Evolutionary conservation across 2,797 vertebrate species (phyloP), one percentile per base, ranked within the genome.

Genomic region (Acrossocheilus fasciatus): DNA sequence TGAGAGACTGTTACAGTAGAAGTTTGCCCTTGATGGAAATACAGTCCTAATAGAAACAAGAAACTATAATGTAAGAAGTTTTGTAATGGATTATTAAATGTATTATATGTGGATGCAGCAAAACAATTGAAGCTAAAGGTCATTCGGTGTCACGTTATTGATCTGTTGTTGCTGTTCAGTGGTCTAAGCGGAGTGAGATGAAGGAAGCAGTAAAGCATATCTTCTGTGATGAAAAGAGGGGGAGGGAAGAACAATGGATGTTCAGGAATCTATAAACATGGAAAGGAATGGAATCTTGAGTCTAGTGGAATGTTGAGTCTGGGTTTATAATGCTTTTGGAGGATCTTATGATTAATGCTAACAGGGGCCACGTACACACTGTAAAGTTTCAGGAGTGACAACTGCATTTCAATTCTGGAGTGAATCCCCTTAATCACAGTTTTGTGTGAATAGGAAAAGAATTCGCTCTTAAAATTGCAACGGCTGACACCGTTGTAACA

Each of bases 241-340:
- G n/a, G 81, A 18, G 5, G 9, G 15, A 82, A 59, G 30, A 10
- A 57, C 30, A 68, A 26, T 30, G 47, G 8, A 57, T 72, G 50
- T 57, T 18, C 23, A 20, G 41, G 69, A 83, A 70, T 52, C 64
- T 45, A 20, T 45, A 74, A 57, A 26, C 10, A 15, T 59, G 36
- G 81, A 70, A 72, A n/a, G 26, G 41, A 81, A 47, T 50, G 34
- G 39, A 83, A 73, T 73, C 43, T 30, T 43, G 34, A 52, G 68
- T n/a, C 36, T 41, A 52, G 50, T 54, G 81, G 36, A 59, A 72
- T 82, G 45, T 39, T 39, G 11, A 68, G 11, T n/a, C 4, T 52
- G 14, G 5, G n/a, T 66, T 34, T 17, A 66, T 43, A 43, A 80
- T 45, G 15, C 36, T 14, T 30, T 72, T 50, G 36, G 14, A 36